Evolutionary conservation across 2,113 vertebrate species (phyloP), one percentile per base, ranked within the genome.

Genomic region (Pleuronectes platessa): DNA sequence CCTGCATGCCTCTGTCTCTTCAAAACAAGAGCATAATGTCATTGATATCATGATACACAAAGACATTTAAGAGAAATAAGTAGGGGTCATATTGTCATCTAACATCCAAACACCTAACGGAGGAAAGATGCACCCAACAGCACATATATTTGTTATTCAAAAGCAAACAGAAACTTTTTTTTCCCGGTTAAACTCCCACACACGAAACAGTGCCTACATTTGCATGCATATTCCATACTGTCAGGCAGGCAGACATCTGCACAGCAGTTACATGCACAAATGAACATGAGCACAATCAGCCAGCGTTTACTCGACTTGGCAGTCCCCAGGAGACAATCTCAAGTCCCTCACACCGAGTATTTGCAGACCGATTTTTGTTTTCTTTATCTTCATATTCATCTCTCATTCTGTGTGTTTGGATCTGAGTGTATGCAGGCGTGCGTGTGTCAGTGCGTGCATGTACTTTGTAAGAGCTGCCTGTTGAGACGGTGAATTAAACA

Each of bases 401-500:
- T 85, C 68, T 68, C 59, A 58, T 74, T 85, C 72, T 82, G 77
- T 81, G 61, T 76, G 84, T 88, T 85, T 83, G 47, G 80, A 68
- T 86, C 68, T 55, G 59, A 73, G 69, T 68, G 74, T 79, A 26
- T 81, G 77, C 42, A 45, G 71, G 69, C 47, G 86, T 78, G 88
- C 82, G 68, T 60, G 89, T 68, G 70, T 69, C 72, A 45, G 65
- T 71, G 81, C n/a, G 82, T 85, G 90, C 65, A 24, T 75, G 79
- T 61, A 79, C 86, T 90, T 74, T 79, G 85, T 87, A 84, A 79
- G 88, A 82, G 87, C 86, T 88, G 92, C 89, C 85, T 90, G 92
- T 90, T 89, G 91, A 90, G 90, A 92, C 56, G 86, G 85, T 87
- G 92, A 93, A 93, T 93, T 92, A 92, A 90, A 91, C 91, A 89